These are phyloP conservation scores for Phacellophora camtschatica DNA, from an alignment of 30 jellyfish, hydroid and myxozoan genomes.

Conservation along the genomic window DNA sequence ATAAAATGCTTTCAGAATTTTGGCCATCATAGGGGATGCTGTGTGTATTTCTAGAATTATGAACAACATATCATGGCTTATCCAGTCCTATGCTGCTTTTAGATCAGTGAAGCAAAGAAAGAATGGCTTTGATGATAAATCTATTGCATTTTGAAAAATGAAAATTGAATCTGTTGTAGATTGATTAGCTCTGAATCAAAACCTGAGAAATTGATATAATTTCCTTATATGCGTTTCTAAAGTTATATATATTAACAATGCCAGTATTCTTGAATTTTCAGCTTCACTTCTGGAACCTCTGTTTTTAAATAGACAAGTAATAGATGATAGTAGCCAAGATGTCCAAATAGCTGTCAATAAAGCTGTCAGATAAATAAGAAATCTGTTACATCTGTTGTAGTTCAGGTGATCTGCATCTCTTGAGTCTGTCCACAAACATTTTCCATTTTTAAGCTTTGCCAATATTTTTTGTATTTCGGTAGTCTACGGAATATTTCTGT, in stretches of 20 bases:
- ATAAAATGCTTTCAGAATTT: neutral
- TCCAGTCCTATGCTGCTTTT: conserved; percentile 11
- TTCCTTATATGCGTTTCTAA: neutral
- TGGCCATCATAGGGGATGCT: conserved; percentile 1
- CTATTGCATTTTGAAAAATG: conserved; percentile 6
- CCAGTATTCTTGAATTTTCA: neutral
- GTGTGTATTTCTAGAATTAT: neutral
- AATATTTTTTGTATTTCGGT: conserved; percentile 4
- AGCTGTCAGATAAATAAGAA: neutral
- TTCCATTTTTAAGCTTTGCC: neutral
- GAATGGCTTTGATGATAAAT: conserved; percentile 2
- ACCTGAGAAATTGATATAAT: neutral
- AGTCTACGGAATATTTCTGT: neutral
- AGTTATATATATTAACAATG: neutral
- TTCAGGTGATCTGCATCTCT: neutral
- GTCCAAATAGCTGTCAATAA: neutral
- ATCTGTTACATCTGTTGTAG: neutral
- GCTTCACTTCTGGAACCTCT: conserved; percentile 18
- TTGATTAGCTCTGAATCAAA: neutral
- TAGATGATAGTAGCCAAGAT: neutral
- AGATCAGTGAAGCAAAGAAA: conserved; percentile 5
- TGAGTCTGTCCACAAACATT: neutral
- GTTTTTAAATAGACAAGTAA: neutral
- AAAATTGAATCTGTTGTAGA: neutral
- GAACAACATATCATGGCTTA: neutral